phyloP scores from a whole-genome alignment of 2,888 invertebrate genomes.

The Pogonocherus hispidulus region DNA sequence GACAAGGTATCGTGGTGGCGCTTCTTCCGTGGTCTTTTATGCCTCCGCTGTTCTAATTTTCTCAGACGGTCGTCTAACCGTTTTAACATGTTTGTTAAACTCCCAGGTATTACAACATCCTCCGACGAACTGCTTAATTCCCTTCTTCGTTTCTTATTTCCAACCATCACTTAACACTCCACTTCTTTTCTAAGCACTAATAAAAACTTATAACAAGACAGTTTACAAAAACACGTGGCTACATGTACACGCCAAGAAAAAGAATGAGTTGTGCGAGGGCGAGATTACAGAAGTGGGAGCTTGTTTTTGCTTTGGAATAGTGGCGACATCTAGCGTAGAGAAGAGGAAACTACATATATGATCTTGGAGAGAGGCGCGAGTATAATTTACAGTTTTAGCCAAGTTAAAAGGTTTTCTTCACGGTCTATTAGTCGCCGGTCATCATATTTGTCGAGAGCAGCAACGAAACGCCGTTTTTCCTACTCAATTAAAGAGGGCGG shows the following conservation, averaged over 20 bases:
- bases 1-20: neutral
- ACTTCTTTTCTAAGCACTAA: neutral
- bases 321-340: too few species aligned
- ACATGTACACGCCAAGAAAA: conserved; percentile 1
- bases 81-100: neutral
- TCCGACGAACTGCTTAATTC: neutral
- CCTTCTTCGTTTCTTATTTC: neutral
- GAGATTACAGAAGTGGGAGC: neutral
- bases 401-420: too few species aligned
- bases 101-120: neutral
- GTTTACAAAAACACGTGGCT: neutral
- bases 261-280: neutral
- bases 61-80: neutral
- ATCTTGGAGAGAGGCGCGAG: too few species aligned
- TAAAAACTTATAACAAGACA: neutral
- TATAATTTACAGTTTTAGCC: too few species aligned
- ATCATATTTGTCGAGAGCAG: too few species aligned
- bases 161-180: neutral
- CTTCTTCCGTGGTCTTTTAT: neutral
- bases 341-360: too few species aligned
- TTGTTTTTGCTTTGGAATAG: too few species aligned
- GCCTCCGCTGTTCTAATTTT: neutral
- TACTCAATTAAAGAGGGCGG: too few species aligned
- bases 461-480: too few species aligned
- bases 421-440: too few species aligned